These are phyloP conservation scores for Cichladusa arquata DNA, from an alignment of 2,113 vertebrate species.

Conservation along the genomic window DNA sequence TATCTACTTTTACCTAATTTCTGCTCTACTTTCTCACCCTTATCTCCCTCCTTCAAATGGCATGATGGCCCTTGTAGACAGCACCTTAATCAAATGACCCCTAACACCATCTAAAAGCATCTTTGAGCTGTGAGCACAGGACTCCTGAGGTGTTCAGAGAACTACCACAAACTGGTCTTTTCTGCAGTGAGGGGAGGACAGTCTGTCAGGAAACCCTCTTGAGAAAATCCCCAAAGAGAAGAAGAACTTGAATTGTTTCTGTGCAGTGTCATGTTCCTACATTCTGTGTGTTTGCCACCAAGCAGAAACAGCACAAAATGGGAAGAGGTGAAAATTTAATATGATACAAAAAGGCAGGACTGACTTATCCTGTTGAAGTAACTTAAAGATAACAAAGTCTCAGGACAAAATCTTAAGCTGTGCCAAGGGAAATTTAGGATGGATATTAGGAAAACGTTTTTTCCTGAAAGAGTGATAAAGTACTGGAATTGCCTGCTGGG, in stretches of 20 bases:
- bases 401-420: not conserved
- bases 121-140: not conserved
- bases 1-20: not conserved
- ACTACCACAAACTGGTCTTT: not conserved
- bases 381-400: not conserved
- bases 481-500: rapidly evolving
- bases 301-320: not conserved
- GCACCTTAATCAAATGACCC: not conserved
- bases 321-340: not conserved
- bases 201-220: not conserved
- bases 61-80: not conserved
- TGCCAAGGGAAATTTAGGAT: not conserved
- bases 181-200: not conserved
- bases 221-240: not conserved
- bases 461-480: not conserved
- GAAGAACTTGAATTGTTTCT: not conserved
- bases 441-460: not conserved
- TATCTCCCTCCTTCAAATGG: not conserved
- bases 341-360: not conserved
- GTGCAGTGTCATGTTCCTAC: not conserved
- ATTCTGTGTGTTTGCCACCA: not conserved
- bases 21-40: not conserved
- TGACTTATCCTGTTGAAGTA: not conserved
- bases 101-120: not conserved
- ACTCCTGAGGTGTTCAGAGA: not conserved